A percentile compares a stretch with the other conserved stretches of the same genome.
phyloP scores from a whole-genome alignment of 1,140 invertebrate genomes.

The Catajapyx aquilonaris region DNA sequence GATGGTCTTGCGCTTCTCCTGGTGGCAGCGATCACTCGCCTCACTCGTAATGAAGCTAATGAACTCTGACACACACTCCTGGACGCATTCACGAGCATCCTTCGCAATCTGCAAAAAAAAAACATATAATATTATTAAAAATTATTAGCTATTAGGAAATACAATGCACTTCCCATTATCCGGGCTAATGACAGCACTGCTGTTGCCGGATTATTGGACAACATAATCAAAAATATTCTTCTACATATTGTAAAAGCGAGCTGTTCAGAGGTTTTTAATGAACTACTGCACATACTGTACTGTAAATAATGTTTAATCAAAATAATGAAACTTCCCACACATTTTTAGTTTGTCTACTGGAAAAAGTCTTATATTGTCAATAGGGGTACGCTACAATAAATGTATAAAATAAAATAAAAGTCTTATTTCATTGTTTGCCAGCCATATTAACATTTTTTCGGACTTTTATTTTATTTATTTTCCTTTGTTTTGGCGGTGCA shows the following conservation, averaged over 20 bases:
- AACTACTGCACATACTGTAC: neutral
- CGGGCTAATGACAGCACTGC: neutral
- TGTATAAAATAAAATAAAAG: slow-evolving; percentile 5
- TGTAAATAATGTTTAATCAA: too few species aligned
- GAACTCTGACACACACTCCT: slow-evolving; percentile 99
- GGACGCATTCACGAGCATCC: slow-evolving; percentile 96
- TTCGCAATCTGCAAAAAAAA: slow-evolving; percentile 65
- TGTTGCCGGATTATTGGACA: neutral
- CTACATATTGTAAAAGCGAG: neutral
- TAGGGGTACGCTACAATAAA: too few species aligned
- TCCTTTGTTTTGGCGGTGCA: neutral
- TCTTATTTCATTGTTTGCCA: too few species aligned
- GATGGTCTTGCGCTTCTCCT: slow-evolving; percentile 97
- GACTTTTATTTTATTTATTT: neutral
- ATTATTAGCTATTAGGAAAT: too few species aligned
- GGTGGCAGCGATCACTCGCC: slow-evolving; percentile 85
- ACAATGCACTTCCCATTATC: too few species aligned
- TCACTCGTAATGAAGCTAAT: slow-evolving; percentile 99
- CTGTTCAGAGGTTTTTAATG: neutral
- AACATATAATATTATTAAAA: too few species aligned
- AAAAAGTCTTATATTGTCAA: too few species aligned
- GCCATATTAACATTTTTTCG: too few species aligned
- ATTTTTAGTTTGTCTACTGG: too few species aligned
- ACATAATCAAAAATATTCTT: neutral
- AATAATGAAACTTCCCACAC: too few species aligned